These are phyloP conservation scores for Sebastes variabilis DNA, from an alignment of 2,797 vertebrate species.

Conservation along the genomic window DNA sequence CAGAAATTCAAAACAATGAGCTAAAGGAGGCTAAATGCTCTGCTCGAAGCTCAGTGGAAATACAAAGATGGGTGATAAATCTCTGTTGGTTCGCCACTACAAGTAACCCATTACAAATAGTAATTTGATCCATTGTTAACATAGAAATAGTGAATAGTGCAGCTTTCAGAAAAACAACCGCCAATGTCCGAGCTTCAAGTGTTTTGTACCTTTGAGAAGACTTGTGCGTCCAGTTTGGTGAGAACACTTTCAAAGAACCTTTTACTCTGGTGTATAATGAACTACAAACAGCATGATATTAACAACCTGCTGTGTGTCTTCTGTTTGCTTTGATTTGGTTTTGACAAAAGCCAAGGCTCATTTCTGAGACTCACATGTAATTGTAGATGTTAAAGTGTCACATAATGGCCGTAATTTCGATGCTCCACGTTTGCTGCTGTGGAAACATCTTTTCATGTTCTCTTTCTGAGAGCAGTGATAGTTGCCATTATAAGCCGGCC, in stretches of 20 bases:
- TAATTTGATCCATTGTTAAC: neutral
- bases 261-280: neutral
- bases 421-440: neutral
- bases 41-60: neutral
- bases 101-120: neutral
- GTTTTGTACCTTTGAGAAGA: neutral
- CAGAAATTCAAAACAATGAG: neutral
- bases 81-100: neutral
- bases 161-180: neutral
- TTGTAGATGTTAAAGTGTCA: conserved; percentile 3
- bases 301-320: neutral
- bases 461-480: neutral
- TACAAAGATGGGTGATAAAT: neutral
- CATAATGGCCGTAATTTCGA: conserved; percentile 7
- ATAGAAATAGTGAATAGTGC: neutral
- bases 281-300: neutral
- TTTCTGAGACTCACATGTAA: conserved; percentile 6
- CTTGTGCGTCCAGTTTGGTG: neutral
- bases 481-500: neutral
- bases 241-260: neutral
- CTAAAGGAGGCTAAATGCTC: neutral
- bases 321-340: neutral
- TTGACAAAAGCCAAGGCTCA: neutral
- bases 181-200: neutral
- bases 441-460: conserved; percentile 4